These are phyloP conservation scores for Episyrphus balteatus DNA, from an alignment of 1,140 invertebrate species.

Conservation along the genomic window DNA sequence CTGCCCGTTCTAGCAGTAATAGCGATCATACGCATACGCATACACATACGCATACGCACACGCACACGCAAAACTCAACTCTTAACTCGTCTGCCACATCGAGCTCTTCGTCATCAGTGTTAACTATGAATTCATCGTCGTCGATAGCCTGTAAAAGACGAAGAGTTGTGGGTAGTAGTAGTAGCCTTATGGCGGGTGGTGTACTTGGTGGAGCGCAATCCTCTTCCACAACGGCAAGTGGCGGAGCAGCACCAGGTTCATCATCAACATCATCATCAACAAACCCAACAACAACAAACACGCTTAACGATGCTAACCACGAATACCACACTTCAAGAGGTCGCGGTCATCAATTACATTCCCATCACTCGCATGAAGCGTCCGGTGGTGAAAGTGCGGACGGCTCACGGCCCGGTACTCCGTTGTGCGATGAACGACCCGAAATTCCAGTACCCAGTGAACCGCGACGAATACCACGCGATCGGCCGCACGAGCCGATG, in stretches of 20 bases:
- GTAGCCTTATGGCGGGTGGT: not conserved
- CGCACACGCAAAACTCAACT: not conserved
- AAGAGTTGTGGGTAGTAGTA: not conserved
- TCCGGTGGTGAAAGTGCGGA: constrained; percentile 36
- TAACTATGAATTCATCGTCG: not conserved
- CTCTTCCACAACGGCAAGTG: not conserved
- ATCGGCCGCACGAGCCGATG: constrained; percentile 56
- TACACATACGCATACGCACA: constrained; percentile 27
- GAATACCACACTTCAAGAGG: constrained; percentile 26
- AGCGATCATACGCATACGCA: constrained; percentile 16
- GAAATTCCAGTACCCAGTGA: constrained; percentile 62
- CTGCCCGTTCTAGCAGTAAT: constrained; percentile 13
- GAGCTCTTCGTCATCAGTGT: not conserved
- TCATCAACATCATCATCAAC: not conserved
- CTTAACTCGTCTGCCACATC: not conserved
- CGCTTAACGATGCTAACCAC: constrained; percentile 24
- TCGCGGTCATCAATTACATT: constrained; percentile 35
- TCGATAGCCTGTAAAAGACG: constrained; percentile 8
- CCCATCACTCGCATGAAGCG: constrained; percentile 36
- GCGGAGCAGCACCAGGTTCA: constrained; percentile 9
- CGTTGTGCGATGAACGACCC: constrained; percentile 69
- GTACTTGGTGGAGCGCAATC: not conserved
- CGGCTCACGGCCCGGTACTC: constrained; percentile 66
- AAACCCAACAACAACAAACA: constrained; percentile 1
- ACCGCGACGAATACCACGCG: constrained; percentile 49